A percentile compares a stretch with the other conserved stretches of the same genome.
Evolutionary conservation across 2,797 vertebrate genomes (phyloP).

Genomic region (Ispidina lecontei): DNA sequence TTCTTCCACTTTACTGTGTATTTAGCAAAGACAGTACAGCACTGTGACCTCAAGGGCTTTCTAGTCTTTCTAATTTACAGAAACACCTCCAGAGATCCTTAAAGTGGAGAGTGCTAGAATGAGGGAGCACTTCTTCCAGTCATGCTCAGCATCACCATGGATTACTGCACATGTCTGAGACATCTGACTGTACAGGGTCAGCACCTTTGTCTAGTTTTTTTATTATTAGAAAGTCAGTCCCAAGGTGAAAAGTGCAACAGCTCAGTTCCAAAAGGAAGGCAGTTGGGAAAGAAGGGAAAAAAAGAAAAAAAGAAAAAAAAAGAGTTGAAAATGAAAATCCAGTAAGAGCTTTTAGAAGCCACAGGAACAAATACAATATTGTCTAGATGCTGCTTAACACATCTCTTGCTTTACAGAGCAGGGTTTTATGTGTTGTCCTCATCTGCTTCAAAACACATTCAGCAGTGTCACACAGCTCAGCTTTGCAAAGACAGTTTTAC

Average conservation of each 20-base stretch:
- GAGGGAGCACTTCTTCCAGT: background rate
- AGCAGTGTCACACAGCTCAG: background rate
- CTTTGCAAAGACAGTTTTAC: background rate
- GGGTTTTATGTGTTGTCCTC: background rate
- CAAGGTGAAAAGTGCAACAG: background rate
- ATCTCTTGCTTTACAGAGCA: background rate
- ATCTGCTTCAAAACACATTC: background rate
- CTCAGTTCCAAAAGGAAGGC: background rate
- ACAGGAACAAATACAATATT: background rate
- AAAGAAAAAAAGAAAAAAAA: background rate
- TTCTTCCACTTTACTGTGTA: background rate
- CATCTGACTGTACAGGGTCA: background rate
- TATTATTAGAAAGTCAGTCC: background rate
- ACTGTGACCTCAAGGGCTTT: background rate
- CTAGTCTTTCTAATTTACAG: conserved; percentile 16
- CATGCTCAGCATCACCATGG: background rate
- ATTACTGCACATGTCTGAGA: background rate
- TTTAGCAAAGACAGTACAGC: background rate
- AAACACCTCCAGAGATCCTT: background rate
- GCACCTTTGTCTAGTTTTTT: background rate
- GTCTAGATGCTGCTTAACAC: background rate
- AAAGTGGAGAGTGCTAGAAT: background rate
- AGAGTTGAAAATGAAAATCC: background rate
- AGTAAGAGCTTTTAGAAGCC: background rate
- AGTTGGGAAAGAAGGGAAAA: background rate